Evolutionary conservation across 2,888 invertebrate species (phyloP).

Genomic region (Drosophila aldrichi): DNA sequence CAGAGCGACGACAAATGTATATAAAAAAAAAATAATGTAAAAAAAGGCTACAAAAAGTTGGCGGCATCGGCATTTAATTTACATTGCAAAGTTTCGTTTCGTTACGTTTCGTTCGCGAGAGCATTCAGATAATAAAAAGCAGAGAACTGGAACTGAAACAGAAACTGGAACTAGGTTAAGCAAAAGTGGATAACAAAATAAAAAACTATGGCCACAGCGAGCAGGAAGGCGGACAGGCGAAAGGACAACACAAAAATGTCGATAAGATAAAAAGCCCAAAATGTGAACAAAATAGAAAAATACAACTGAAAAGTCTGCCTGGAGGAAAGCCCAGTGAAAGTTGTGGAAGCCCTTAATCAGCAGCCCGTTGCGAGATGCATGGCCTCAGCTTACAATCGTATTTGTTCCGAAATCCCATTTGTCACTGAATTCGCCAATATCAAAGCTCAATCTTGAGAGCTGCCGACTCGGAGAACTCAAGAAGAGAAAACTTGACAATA

Average conservation of each 20-base stretch:
- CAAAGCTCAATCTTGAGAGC: not conserved
- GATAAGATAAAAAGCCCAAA: slow-evolving; percentile 55
- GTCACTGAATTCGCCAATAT: not conserved
- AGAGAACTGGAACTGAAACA: slow-evolving; percentile 38
- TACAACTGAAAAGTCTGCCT: slow-evolving; percentile 5
- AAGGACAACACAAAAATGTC: slow-evolving; percentile 42
- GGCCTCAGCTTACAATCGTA: not conserved
- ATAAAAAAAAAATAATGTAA: not conserved
- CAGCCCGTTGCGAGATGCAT: slow-evolving; percentile 18
- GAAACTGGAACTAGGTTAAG: slow-evolving; percentile 64
- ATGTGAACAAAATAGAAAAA: not conserved
- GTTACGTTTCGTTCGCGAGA: slow-evolving; percentile 35
- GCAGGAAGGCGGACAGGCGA: slow-evolving; percentile 14
- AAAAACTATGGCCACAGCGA: slow-evolving; percentile 30
- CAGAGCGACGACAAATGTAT: slow-evolving; percentile 18
- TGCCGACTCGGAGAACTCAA: not conserved
- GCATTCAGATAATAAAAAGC: slow-evolving; percentile 72
- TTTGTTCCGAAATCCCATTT: slow-evolving; percentile 12
- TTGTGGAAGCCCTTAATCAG: slow-evolving; percentile 53
- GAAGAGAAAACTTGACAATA: too few species aligned
- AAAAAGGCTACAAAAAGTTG: slow-evolving; percentile 62
- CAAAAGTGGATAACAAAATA: slow-evolving; percentile 49
- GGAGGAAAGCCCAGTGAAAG: slow-evolving; percentile 39
- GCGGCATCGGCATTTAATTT: slow-evolving; percentile 75
- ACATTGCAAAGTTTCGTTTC: slow-evolving; percentile 75